Evolutionary conservation across 2,113 vertebrate species (phyloP), one percentile per base, ranked within the genome.

Genomic region (Picathartes gymnocephalus): DNA sequence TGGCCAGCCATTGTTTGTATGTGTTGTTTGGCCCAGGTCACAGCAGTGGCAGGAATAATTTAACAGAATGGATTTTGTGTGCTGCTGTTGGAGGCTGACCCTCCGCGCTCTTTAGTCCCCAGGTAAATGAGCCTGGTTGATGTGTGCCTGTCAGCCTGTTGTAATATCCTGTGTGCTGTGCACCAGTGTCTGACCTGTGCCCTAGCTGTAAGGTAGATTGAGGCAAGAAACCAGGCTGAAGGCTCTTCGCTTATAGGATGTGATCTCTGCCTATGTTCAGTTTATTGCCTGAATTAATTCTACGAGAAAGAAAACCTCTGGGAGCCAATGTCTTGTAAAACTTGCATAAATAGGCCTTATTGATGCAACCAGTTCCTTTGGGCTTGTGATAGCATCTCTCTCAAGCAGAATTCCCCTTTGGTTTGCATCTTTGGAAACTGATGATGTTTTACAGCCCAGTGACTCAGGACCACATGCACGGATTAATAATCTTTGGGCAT

Each of bases 381-480:
- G 91, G 54, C 61, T 95, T 81, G 60, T 82, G 88, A 94, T 96
- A 93, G 27, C 81, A 94, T 96, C 90, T 86, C 64, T 88, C 68
- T 89, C 31, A 65, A 93, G 78, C 88, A 94, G 78, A 96, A 92
- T 97, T 93, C 81, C 70, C 27, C 72, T 51, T 95, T 37, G 40
- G 83, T 96, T 96, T 94, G 40, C 79, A 39, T 92, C 86, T 93
- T 88, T 96, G 92, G 91, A 95, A 95, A 82, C 50, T 78, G 71
- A 65, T 93, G 92, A 58, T 86, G 28, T 95, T 95, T 85, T 94
- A 95, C 70, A 97, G 76, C 91, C 78, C 86, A 81, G 30, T 96
- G 90, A 96, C 90, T 97, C 92, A 96, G 89, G 94, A 96, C 93
- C 93, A 92, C 93, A 82, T 92, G 61, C 25, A 5, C 93, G 81